phyloP scores from a whole-genome alignment of 2,797 vertebrate species.

The Manis crassicaudata region DNA sequence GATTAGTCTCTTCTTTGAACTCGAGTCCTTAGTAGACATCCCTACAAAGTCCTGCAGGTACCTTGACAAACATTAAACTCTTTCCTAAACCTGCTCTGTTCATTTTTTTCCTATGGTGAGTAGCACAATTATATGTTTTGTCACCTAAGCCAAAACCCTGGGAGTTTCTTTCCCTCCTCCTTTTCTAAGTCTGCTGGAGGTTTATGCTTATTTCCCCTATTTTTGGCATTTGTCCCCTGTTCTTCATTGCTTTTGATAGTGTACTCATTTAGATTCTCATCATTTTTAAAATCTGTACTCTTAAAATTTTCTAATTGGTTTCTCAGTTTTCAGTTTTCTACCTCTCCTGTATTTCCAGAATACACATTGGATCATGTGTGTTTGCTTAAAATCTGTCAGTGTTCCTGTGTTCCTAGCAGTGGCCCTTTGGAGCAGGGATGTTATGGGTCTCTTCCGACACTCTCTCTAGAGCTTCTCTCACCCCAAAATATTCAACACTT shows the following conservation, averaged over 20 bases:
- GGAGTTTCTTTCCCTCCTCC: neutral
- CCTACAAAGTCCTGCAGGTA: neutral
- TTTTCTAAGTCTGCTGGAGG: neutral
- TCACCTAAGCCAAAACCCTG: neutral
- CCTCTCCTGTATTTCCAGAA: neutral
- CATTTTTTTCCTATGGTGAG: neutral
- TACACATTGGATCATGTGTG: neutral
- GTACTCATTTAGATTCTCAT: neutral
- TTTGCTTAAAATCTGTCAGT: neutral
- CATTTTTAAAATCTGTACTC: neutral
- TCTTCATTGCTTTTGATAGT: slow-evolving; percentile 8
- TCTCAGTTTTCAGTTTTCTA: neutral
- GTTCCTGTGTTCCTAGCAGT: neutral
- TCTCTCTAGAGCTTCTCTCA: neutral
- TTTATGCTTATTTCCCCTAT: neutral
- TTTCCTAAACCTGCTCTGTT: neutral
- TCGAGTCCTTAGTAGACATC: neutral
- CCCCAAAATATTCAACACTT: neutral
- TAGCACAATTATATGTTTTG: neutral
- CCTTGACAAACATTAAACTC: neutral
- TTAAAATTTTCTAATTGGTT: slow-evolving; percentile 10
- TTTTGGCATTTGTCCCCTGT: neutral
- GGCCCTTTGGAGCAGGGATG: neutral
- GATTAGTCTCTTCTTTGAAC: neutral
- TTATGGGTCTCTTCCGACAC: neutral